Evolutionary conservation across 1,140 invertebrate genomes (phyloP), one percentile per base, ranked within the genome.

Genomic region (Lasioglossum baleicum): DNA sequence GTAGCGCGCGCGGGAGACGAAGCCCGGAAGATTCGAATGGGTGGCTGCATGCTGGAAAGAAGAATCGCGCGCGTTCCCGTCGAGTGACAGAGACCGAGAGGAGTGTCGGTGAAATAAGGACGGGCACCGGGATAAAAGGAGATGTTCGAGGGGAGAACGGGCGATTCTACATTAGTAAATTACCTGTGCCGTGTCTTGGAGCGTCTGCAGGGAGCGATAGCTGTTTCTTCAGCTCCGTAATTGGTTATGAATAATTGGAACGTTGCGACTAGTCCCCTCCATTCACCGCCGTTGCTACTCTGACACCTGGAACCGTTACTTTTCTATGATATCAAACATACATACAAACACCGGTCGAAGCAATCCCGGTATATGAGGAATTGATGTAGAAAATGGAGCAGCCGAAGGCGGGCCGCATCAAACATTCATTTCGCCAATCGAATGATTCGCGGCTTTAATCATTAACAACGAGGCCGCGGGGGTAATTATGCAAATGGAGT

Each of bases 161-260:
- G 72, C 71, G 78, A 82, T 76, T 89, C 84, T 91, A 85, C 89
- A 91, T 91, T 91, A 91, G 88, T 84, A 87, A 90, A 91, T 90
- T 91, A 91, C 83, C 80, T 83, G 69, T 8, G 40, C 51, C 44
- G 22, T 40, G n/a, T 20, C 69, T 77, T 26, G 63, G 13, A 7
- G 20, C 48, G 72, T 70, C 56, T 51, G 11, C 42, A 17, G 26
- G 26, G 48, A 80, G 67, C 67, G 63, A 66, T 74, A 80, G 73
- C 72, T 68, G 82, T 75, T 75, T 60, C 40, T 51, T 65, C 60
- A 4, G 66, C 58, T 67, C 53, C 26, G 22, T 58, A 63, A 83
- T 40, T 75, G 44, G 2, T 31, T 7, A 64, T n/a, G 13, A 60
- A 74, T 56, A 70, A 74, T 61, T 65, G 17, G 13, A 6, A 56